These are phyloP conservation scores for Prostheceraeus crozeri DNA, from an alignment of 2,888 invertebrate genomes.

Conservation along the genomic window DNA sequence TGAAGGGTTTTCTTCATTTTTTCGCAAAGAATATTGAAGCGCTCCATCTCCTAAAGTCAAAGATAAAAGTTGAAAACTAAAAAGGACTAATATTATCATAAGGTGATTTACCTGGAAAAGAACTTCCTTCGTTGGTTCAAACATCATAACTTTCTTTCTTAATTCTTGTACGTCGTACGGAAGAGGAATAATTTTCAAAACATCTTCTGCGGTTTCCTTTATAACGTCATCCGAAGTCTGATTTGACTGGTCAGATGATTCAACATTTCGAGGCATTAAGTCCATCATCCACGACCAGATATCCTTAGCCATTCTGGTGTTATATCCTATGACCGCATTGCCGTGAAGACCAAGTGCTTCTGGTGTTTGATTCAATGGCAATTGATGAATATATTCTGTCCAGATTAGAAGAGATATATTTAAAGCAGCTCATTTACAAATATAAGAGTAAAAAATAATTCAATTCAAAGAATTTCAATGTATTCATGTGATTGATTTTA, in stretches of 20 bases:
- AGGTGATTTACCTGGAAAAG: constrained; percentile 65
- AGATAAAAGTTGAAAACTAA: no score
- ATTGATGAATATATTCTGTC: constrained; percentile 35
- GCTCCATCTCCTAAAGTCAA: no score
- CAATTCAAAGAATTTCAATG: no score
- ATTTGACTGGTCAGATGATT: no score
- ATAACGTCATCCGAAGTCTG: no score
- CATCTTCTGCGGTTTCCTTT: constrained; percentile 73
- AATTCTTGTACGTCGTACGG: constrained; percentile 73
- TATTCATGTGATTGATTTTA: no score
- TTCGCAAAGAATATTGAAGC: constrained; percentile 26
- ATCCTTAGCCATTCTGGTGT: constrained; percentile 36
- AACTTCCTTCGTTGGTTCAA: constrained; percentile 78
- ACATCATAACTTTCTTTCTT: constrained; percentile 68
- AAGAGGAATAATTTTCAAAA: constrained; percentile 68
- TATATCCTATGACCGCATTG: constrained; percentile 40
- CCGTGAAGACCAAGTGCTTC: constrained; percentile 37
- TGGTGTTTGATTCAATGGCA: constrained; percentile 37
- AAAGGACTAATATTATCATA: no score
- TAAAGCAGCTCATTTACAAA: no score
- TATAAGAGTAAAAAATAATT: no score
- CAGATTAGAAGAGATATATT: no score
- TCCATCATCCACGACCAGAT: constrained; percentile 38
- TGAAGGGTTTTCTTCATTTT: constrained; percentile 26
- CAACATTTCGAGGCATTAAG: constrained; percentile 36